Evolutionary conservation across 23 tunicate genomes (phyloP).

Genomic region (Styela clava): DNA sequence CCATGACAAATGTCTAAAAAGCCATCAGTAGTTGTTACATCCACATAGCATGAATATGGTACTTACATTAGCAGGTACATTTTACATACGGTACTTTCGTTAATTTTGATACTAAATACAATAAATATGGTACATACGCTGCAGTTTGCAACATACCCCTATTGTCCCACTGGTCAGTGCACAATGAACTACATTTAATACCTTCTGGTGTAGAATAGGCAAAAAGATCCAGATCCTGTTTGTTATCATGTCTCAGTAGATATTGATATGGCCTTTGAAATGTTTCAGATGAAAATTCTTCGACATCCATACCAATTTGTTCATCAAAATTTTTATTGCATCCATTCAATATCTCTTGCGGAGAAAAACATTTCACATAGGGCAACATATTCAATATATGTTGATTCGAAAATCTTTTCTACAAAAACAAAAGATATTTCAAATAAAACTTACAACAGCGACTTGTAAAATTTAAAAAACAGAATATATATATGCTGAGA

Average conservation of each 20-base stretch:
- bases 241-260: constrained; percentile 6
- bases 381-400: constrained; percentile 37
- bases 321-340: background rate
- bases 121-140: no score
- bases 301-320: constrained; percentile 32
- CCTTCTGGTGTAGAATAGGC: no score
- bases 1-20: no score
- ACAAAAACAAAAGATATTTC: background rate
- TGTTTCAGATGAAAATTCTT: constrained; percentile 23
- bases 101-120: no score
- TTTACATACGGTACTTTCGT: no score
- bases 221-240: constrained; percentile 43
- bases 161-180: background rate
- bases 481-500: no score
- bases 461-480: no score
- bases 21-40: no score
- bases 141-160: no score
- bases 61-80: no score
- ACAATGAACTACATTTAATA: constrained; percentile 3
- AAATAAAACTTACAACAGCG: no score
- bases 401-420: background rate
- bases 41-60: no score
- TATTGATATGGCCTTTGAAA: constrained; percentile 73
- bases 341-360: constrained; percentile 14
- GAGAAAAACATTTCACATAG: constrained; percentile 27